phyloP scores from a whole-genome alignment of 2,113 vertebrate genomes.

The Corythornis cristatus region DNA sequence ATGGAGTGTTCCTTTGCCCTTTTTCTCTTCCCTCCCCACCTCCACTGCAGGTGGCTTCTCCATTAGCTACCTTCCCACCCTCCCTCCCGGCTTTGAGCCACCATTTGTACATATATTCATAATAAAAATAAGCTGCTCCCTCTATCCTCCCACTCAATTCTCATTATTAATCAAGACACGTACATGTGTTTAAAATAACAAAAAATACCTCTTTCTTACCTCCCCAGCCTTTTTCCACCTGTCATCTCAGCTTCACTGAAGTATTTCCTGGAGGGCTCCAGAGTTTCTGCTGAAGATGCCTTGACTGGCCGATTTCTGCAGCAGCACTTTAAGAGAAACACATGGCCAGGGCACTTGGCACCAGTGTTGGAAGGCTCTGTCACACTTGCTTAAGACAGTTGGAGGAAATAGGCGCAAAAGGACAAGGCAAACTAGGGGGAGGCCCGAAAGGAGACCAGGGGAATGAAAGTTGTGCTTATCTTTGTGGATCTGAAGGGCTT shows the following conservation, averaged over 20 bases:
- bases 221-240: background rate
- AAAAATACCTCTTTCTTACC: background rate
- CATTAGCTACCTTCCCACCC: background rate
- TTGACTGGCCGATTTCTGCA: background rate
- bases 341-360: background rate
- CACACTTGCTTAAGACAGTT: background rate
- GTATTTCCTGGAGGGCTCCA: background rate
- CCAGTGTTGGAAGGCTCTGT: background rate
- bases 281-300: background rate
- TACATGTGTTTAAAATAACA: constrained; percentile 62
- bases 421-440: background rate
- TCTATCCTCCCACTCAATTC: constrained; percentile 70
- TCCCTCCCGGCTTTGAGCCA: constrained; percentile 32
- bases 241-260: background rate
- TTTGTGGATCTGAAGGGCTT: background rate
- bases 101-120: constrained; percentile 68
- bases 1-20: background rate
- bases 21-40: background rate
- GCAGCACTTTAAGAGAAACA: background rate
- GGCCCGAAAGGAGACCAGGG: background rate
- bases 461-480: background rate
- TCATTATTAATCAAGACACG: constrained; percentile 67
- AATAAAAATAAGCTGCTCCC: constrained; percentile 71
- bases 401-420: background rate
- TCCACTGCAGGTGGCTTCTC: constrained; percentile 32